These are phyloP conservation scores for Margaritifera margaritifera DNA, from an alignment of 2,888 invertebrate genomes.

Conservation along the genomic window DNA sequence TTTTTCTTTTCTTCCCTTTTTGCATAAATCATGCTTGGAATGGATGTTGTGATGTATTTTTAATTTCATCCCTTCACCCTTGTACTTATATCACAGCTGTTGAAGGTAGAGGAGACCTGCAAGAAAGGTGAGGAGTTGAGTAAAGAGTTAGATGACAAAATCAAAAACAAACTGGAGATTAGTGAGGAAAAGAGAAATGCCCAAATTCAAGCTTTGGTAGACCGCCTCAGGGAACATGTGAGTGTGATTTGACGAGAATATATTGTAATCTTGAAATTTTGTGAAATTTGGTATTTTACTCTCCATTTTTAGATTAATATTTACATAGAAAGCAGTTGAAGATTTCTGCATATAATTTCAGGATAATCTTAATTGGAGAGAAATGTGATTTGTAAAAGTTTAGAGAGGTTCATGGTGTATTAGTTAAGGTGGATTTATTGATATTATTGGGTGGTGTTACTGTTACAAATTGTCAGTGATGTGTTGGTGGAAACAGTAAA, in stretches of 20 bases:
- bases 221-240: constrained; percentile 73
- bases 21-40: neutral
- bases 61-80: constrained; percentile 13
- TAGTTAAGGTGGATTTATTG: no score
- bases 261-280: neutral
- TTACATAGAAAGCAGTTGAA: no score
- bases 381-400: no score
- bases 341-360: no score
- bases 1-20: neutral
- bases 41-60: constrained; percentile 14
- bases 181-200: constrained; percentile 93
- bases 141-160: constrained; percentile 60
- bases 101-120: constrained; percentile 61
- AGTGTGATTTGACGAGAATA: constrained; percentile 35
- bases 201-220: constrained; percentile 89
- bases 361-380: no score
- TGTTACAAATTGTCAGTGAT: no score
- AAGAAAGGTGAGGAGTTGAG: constrained; percentile 59
- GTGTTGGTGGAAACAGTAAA: no score
- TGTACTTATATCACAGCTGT: constrained; percentile 40
- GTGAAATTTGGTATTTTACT: neutral
- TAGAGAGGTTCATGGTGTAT: no score
- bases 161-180: constrained; percentile 87
- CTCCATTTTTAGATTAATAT: neutral
- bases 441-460: no score